Conservation (phyloP, 2,797 vertebrate genomes). For the Lutjanus argentimaculatus region DNA sequence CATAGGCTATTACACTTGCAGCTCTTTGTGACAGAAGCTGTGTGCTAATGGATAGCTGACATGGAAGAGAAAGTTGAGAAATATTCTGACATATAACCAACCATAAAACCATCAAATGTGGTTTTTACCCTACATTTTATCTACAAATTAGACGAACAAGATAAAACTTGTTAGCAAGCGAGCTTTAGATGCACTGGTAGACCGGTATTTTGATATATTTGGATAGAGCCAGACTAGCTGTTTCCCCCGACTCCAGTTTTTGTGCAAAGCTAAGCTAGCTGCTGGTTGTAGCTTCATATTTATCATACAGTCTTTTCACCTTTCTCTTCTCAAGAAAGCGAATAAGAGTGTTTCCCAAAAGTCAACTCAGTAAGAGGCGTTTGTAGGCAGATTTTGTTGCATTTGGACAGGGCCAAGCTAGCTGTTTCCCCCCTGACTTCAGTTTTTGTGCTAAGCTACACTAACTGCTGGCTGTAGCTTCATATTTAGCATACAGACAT, state of each 20-base stretch:
- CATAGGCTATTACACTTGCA: no score
- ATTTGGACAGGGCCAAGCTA: no score
- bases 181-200: not conserved
- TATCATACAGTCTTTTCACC: not conserved
- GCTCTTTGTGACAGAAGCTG: no score
- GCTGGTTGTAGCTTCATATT: not conserved
- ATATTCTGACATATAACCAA: not conserved
- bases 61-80: not conserved
- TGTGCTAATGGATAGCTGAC: no score
- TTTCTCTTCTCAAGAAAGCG: not conserved
- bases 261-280: not conserved
- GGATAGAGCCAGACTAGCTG: not conserved
- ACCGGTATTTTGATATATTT: not conserved
- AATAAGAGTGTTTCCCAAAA: not conserved
- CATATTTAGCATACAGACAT: not conserved
- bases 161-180: not conserved
- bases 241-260: not conserved
- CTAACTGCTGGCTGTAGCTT: not conserved
- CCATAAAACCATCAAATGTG: not conserved
- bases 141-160: not conserved
- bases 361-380: not conserved
- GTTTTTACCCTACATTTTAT: not conserved
- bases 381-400: not conserved
- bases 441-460: not conserved
- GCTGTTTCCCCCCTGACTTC: no score